Conservation (phyloP, 2,113 vertebrate species). For the Macquaria ambigua region DNA sequence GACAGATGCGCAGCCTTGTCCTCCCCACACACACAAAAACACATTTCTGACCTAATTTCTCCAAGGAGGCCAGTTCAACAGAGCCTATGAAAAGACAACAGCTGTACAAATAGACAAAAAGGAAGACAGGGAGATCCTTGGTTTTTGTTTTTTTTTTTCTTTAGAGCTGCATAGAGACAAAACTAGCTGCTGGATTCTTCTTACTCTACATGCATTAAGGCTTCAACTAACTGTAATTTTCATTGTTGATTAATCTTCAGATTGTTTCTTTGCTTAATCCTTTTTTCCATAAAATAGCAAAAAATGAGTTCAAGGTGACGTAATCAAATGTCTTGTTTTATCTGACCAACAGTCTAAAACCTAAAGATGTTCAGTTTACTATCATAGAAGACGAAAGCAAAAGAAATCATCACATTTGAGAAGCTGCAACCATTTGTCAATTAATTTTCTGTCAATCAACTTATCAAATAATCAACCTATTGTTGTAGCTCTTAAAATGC, state of each 20-base stretch:
- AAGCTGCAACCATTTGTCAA: neutral
- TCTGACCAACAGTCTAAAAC: neutral
- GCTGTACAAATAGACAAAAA: constrained; percentile 41
- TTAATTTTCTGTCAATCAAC: neutral
- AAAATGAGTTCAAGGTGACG: neutral
- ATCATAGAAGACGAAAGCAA: neutral
- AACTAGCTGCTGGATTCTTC: neutral
- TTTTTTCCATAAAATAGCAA: neutral
- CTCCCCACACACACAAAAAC: constrained; percentile 12
- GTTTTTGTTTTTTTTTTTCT: neutral
- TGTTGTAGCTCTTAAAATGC: neutral
- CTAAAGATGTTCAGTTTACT: neutral
- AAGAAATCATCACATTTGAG: neutral
- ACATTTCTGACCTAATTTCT: constrained; percentile 65
- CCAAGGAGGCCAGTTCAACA: constrained; percentile 49
- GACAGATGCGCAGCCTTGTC: constrained; percentile 68
- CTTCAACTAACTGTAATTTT: neutral
- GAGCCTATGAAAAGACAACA: constrained; percentile 51
- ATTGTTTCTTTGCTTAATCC: too few relatives aligned
- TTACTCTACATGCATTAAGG: neutral
- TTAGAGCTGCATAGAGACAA: neutral
- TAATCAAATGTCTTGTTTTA: neutral
- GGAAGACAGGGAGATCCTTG: neutral
- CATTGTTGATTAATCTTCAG: neutral
- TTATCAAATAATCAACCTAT: neutral